phyloP scores from a whole-genome alignment of 2,797 vertebrate species.

The Garrulus glandarius region DNA sequence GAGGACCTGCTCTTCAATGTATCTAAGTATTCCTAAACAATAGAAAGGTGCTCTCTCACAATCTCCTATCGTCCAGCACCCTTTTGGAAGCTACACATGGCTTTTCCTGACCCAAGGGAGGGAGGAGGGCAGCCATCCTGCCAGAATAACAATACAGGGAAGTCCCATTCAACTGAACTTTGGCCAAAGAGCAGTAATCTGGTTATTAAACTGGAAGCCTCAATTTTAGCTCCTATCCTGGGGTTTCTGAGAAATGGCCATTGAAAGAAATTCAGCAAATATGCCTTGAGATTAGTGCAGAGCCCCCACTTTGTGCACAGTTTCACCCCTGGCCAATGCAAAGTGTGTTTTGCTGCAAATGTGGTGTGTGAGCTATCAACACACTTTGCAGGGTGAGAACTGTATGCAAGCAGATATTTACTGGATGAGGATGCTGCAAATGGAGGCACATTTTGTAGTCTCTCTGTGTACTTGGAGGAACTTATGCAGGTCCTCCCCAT shows the following conservation, averaged over 20 bases:
- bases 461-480: not conserved
- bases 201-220: not conserved
- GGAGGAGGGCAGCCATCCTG: not conserved
- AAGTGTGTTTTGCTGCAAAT: not conserved
- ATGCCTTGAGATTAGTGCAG: not conserved
- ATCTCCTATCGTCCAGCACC: not conserved
- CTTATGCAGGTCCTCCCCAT: not conserved
- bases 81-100: not conserved
- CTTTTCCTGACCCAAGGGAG: not conserved
- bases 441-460: not conserved
- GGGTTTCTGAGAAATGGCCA: not conserved
- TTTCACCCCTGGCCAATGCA: not conserved
- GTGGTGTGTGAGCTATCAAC: accelerated
- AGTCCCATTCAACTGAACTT: not conserved
- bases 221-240: not conserved
- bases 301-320: not conserved
- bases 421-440: not conserved
- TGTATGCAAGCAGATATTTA: not conserved
- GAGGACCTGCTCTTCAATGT: not conserved
- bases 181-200: not conserved
- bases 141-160: not conserved
- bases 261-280: not conserved
- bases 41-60: not conserved
- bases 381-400: not conserved
- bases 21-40: not conserved